Evolutionary conservation across 53 echinoderm and acorn worm genomes (phyloP).

Genomic region (Antedon mediterranea): DNA sequence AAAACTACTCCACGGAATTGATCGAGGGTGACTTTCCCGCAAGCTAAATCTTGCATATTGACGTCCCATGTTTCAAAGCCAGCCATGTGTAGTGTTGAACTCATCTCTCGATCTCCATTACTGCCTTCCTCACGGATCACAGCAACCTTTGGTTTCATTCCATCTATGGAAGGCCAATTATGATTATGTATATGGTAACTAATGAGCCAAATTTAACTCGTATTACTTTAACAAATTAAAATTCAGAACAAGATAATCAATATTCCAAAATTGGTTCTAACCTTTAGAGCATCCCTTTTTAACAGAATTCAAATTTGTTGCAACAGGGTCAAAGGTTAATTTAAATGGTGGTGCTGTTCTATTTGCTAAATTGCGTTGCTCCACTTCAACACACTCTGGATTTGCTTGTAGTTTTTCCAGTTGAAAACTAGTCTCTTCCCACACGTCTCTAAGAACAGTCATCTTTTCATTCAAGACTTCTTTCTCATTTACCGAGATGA

Average conservation of each 20-base stretch:
- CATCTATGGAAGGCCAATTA: no score
- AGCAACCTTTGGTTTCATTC: constrained; percentile 50
- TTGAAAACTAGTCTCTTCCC: constrained; percentile 91
- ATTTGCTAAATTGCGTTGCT: constrained; percentile 36
- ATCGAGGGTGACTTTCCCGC: constrained; percentile 38
- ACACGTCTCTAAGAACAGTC: constrained; percentile 52
- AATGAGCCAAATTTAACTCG: no score
- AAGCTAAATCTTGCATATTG: constrained; percentile 90
- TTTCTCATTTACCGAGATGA: constrained; percentile 34
- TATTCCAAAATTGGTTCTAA: no score
- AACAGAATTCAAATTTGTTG: not conserved
- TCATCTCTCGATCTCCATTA: constrained; percentile 98
- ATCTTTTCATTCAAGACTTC: constrained; percentile 47
- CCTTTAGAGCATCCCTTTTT: not conserved
- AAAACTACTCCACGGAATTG: constrained; percentile 88
- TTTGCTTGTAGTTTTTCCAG: constrained; percentile 75
- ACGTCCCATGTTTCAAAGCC: constrained; percentile 95
- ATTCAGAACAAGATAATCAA: no score
- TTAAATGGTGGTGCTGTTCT: constrained; percentile 72
- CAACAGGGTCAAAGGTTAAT: constrained; percentile 52
- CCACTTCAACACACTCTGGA: constrained; percentile 68
- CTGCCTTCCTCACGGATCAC: constrained; percentile 95
- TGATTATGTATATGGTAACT: not conserved
- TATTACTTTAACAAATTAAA: no score
- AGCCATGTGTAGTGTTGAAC: constrained; percentile 59